Base-by-base conservation (phyloP, 2,888 invertebrate species). In the Augiades crinisus region DNA sequence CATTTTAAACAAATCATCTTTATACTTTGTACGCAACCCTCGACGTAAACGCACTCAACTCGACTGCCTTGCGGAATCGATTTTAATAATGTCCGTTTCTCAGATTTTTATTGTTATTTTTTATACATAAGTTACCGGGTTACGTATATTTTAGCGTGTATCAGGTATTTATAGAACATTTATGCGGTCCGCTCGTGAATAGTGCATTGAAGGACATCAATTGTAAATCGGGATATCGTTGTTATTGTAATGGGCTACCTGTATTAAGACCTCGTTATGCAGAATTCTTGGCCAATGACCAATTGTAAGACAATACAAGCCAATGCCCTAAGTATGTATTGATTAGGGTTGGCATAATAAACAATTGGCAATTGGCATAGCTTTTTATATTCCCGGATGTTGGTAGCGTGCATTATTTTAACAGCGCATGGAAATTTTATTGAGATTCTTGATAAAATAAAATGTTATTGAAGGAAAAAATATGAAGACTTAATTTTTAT, bases 1-100 rank as follows among this genome's bases (percentile, higher is more conserved):
- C 68, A 80, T 87, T 87, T 87, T 84, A 86, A 85, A 87, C 87
- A 88, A 88, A 88, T 89, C 88, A 88, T 89, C 86, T 88, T 83
- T 82, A 76, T 76, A 77, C 30, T 30, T n/a, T 30, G 30, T 12
- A 12, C 65, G 71, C 72, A 70, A 67, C 72, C 65, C 65, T 56
- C 57, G 62, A 69, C 72, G 68, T 61, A 68, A 71, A 66, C 67
- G 65, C 58, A 68, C 65, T 64, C 60, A 62, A 62, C 66, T 43
- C 40, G 47, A 13, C 41, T 49, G 49, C 43, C 52, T 62, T 59
- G 59, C 65, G 65, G 74, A 72, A 75, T 79, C 70, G 66, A 79
- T 78, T 78, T 78, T 73, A 82, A 79, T 81, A 78, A 75, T 75
- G 62, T 61, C 54, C 56, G 52, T 54, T 60, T 38, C 53, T 38